phyloP scores from a whole-genome alignment of 2,113 vertebrate genomes.

The Hystrix brachyura region DNA sequence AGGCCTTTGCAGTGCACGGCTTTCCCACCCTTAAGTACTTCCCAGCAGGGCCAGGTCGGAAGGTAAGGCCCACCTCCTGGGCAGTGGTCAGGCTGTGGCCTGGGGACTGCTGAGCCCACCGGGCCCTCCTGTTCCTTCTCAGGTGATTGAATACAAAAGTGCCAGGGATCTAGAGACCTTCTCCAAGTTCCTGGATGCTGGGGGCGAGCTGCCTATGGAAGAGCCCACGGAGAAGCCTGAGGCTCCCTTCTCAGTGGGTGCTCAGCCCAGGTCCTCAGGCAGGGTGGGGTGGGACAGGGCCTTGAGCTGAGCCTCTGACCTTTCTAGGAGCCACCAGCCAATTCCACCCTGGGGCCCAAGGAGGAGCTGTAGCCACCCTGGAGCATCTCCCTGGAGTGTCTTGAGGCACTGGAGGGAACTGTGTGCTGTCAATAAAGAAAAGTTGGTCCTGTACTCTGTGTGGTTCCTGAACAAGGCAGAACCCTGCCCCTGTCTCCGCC shows the following conservation, averaged over 20 bases:
- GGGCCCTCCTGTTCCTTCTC: background rate
- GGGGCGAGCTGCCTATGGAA: conserved; percentile 89
- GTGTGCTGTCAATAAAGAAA: conserved; percentile 66
- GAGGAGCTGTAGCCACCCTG: conserved; percentile 21
- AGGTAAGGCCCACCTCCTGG: conserved; percentile 87
- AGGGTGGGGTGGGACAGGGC: background rate
- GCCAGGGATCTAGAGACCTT: conserved; percentile 93
- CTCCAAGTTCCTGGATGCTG: conserved; percentile 93
- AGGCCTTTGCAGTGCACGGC: conserved; percentile 87
- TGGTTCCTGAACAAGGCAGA: conserved; percentile 13
- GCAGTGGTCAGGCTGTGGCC: background rate
- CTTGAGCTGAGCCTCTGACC: background rate
- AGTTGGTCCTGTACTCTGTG: background rate
- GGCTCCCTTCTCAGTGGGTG: conserved; percentile 54
- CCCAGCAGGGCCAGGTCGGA: conserved; percentile 90
- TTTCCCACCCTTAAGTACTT: conserved; percentile 95
- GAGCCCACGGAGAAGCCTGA: background rate
- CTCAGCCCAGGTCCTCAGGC: background rate
- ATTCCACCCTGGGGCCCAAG: background rate
- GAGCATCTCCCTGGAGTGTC: background rate
- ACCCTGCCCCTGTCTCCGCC: background rate
- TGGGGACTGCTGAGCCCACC: background rate
- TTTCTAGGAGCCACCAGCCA: conserved; percentile 63
- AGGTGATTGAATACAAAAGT: conserved; percentile 91
- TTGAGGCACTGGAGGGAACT: background rate